A percentile compares a stretch with the other conserved stretches of the same genome.
Evolutionary conservation across 2,888 invertebrate genomes (phyloP).

Genomic region (Calliphora vomitoria): DNA sequence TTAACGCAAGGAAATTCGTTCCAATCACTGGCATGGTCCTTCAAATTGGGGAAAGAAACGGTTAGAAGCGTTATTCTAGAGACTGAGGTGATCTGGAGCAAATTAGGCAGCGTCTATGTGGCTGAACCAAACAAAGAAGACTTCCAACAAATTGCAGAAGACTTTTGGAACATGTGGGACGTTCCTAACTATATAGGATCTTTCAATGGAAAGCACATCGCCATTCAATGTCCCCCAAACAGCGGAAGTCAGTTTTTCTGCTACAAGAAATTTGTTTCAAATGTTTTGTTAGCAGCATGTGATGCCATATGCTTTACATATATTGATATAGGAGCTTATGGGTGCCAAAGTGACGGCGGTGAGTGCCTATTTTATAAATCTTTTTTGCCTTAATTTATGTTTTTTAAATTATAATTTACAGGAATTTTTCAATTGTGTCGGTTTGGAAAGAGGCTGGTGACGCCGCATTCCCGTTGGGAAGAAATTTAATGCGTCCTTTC

Average conservation of each 20-base stretch:
- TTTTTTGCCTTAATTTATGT: not conserved
- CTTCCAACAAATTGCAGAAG: too few relatives aligned
- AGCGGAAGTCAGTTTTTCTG: not conserved
- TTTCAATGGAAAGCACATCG: not conserved
- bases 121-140: not conserved
- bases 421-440: not conserved
- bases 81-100: not conserved
- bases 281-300: too few relatives aligned
- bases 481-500: not conserved
- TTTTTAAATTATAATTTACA: not conserved
- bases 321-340: not conserved
- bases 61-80: constrained; percentile 22
- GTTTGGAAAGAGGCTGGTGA: not conserved
- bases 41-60: constrained; percentile 68
- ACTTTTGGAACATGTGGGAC: not conserved
- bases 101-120: not conserved
- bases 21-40: constrained; percentile 64
- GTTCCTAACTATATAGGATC: too few relatives aligned
- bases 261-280: not conserved
- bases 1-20: constrained; percentile 60
- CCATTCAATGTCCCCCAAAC: not conserved
- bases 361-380: too few relatives aligned
- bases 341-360: not conserved
- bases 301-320: not conserved
- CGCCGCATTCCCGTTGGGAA: not conserved